A percentile compares a stretch with the other conserved stretches of the same genome.
phyloP scores from a whole-genome alignment of 2,888 invertebrate genomes.

The Crematogaster levior region DNA sequence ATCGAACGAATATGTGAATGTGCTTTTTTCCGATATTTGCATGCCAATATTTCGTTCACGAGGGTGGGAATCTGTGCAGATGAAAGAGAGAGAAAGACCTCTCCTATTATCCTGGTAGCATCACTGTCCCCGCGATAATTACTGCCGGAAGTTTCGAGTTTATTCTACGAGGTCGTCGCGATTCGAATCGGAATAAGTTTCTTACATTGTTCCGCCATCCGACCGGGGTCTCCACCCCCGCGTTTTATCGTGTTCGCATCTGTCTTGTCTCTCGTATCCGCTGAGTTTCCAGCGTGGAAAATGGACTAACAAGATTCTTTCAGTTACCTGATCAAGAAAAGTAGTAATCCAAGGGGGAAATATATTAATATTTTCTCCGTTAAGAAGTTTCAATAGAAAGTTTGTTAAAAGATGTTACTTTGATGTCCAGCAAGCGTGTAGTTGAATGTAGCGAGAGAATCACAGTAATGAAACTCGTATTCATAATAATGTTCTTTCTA shows the following conservation, averaged over 20 bases:
- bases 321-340: not conserved
- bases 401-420: not conserved
- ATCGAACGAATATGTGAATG: constrained; percentile 33
- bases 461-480: not conserved
- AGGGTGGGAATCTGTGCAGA: not conserved
- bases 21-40: constrained; percentile 28
- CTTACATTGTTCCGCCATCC: constrained; percentile 46
- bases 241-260: constrained; percentile 43
- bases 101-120: not conserved
- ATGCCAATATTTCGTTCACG: not conserved
- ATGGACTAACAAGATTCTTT: constrained; percentile 12
- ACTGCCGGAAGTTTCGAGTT: constrained; percentile 47
- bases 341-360: not conserved
- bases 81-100: not conserved
- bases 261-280: constrained; percentile 20
- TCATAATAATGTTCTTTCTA: not conserved
- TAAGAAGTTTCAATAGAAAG: not conserved
- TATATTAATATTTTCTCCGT: not conserved
- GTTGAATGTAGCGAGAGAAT: not conserved
- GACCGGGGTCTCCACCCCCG: not conserved
- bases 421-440: not conserved
- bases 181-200: constrained; percentile 55
- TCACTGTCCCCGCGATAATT: constrained; percentile 54
- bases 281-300: not conserved
- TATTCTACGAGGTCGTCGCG: constrained; percentile 31